Evolutionary conservation across 2,113 vertebrate genomes (phyloP), one percentile per base, ranked within the genome.

Genomic region (mouse (Mus musculus)): DNA sequence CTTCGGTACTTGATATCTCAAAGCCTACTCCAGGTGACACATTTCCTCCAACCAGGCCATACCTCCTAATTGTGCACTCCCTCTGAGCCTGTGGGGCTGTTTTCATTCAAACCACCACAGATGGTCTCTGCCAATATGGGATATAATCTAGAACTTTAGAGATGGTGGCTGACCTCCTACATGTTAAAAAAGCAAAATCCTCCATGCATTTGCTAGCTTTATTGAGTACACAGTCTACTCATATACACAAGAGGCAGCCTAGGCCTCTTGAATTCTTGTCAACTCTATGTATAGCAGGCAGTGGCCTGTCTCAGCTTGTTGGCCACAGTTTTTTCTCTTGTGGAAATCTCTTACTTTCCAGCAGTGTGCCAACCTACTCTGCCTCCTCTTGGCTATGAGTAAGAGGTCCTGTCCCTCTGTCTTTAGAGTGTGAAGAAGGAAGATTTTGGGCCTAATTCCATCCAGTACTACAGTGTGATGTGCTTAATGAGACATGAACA

Each of bases 361-460:
- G 86, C 20, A n/a, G 5, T 42, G 61, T 86, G 24, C 28, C 91
- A 95, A 33, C 10, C 28, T 61, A 12, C 6, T 52, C 81, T 54
- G 61, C n/a, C 6, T 80, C 69, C 46, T 46, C 52, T 91, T 73
- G 39, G 33, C 52, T 28, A 91, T 63, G 20, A 96, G 71, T 56
- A 69, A 92, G 75, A 91, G 52, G 6, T 9, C 46, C 54, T 3
- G 14, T 33, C 52, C 1, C 61, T 46, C 56, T 75, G 39, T 92
- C 86, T 88, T 94, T 46, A 36, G 67, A 78, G 92, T 19, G 8
- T 49, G 93, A 49, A 87, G 71, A 76, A 49, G 49, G 75, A 61
- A 93, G 69, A 90, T 87, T 84, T 76, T 75, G 86, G 67, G 54
- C 73, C 86, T 96, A 86, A 94, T 78, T 52, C 56, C 82, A 95